These are phyloP conservation scores for Plestiodon gilberti DNA, from an alignment of 2,113 vertebrate genomes.

Conservation along the genomic window DNA sequence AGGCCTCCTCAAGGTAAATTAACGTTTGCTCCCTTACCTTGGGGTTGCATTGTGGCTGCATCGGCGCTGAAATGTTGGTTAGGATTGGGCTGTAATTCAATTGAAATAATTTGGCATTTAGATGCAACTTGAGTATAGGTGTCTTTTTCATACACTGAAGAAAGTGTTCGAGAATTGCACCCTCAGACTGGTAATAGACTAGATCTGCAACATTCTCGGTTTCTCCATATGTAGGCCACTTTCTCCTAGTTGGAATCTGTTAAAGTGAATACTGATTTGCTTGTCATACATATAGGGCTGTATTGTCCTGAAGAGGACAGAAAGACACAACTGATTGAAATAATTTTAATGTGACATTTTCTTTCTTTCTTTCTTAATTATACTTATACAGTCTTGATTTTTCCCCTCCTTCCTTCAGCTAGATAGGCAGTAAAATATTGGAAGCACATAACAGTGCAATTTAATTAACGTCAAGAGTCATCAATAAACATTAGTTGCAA, in stretches of 20 bases:
- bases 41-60: no score
- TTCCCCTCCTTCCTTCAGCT: constrained; percentile 14
- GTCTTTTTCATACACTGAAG: not conserved
- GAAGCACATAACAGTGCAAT: constrained; percentile 33
- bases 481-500: constrained; percentile 44
- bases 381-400: not conserved
- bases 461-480: constrained; percentile 62
- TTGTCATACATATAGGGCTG: not conserved
- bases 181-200: not conserved
- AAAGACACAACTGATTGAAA: not conserved
- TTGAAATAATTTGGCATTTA: not conserved
- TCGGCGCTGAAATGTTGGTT: no score
- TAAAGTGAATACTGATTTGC: not conserved
- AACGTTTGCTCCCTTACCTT: no score
- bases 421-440: constrained; percentile 32
- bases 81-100: not conserved
- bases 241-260: not conserved
- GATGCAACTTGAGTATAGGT: not conserved
- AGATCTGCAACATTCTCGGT: not conserved
- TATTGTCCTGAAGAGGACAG: not conserved
- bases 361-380: not conserved
- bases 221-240: not conserved
- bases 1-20: not conserved
- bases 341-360: not conserved
- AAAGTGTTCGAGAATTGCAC: no score